Conservation (phyloP, 1,140 invertebrate species). For the Tribolium castaneum region DNA sequence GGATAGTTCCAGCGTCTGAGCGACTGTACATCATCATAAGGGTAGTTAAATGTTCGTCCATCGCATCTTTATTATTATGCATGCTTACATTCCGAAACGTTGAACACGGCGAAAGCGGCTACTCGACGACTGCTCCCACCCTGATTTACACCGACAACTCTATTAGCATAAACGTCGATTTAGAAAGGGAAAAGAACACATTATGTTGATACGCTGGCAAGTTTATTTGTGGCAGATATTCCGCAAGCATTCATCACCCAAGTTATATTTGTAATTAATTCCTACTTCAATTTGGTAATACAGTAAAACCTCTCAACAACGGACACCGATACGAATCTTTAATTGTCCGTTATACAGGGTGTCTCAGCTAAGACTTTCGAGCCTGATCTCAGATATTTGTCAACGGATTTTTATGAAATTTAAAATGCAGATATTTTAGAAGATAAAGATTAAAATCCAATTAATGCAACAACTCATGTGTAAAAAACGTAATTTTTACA, state of each 20-base stretch:
- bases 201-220: background rate
- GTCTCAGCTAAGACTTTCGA: no score
- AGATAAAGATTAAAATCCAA: no score
- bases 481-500: no score
- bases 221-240: background rate
- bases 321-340: no score
- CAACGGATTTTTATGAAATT: no score
- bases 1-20: conserved; percentile 4
- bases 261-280: no score
- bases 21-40: conserved; percentile 15
- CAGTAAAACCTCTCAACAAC: no score
- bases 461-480: no score
- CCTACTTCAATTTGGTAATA: no score
- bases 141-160: conserved; percentile 3
- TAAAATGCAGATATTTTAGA: no score
- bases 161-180: conserved; percentile 18
- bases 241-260: background rate
- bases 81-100: conserved; percentile 32
- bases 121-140: background rate
- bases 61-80: conserved; percentile 18
- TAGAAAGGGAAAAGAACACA: background rate
- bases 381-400: no score
- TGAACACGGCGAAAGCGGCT: conserved; percentile 5
- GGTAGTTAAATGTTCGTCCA: conserved; percentile 17
- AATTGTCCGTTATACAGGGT: no score